These are phyloP conservation scores for Eledone cirrhosa DNA, from an alignment of 2,888 invertebrate species.

Conservation along the genomic window DNA sequence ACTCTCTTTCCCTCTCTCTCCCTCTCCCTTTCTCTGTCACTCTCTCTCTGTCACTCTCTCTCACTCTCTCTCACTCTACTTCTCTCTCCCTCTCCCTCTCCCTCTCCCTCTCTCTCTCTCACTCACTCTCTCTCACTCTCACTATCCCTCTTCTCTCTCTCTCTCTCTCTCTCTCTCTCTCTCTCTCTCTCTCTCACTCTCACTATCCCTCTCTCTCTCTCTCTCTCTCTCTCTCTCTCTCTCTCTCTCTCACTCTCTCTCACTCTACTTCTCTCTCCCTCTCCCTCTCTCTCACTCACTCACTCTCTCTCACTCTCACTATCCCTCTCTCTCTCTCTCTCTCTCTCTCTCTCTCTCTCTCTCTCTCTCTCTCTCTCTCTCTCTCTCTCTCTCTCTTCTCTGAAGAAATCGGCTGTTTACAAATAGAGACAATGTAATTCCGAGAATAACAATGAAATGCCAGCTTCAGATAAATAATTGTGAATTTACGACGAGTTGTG, in stretches of 20 bases:
- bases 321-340: conserved; percentile 21
- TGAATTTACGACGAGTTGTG: too few species aligned
- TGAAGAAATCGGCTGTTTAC: too few species aligned
- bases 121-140: conserved; percentile 26
- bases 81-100: conserved; percentile 23
- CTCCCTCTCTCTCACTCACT: conserved; percentile 4
- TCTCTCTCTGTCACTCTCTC: too few species aligned
- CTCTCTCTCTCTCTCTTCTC: conserved; percentile 23
- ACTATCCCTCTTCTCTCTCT: too few species aligned
- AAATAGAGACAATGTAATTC: too few species aligned
- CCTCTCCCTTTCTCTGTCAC: too few species aligned
- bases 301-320: not conserved
- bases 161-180: too few species aligned
- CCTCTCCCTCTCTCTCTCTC: not conserved
- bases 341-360: conserved; percentile 14
- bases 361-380: conserved; percentile 22
- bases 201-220: conserved; percentile 9
- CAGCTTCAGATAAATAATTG: too few species aligned
- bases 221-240: not conserved
- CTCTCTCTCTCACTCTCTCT: not conserved
- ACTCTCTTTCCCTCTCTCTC: too few species aligned
- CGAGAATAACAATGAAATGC: too few species aligned
- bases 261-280: not conserved
- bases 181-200: too few species aligned
- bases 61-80: not conserved